Conservation (phyloP, 2,113 vertebrate genomes). For the Rhabdornis inornatus region DNA sequence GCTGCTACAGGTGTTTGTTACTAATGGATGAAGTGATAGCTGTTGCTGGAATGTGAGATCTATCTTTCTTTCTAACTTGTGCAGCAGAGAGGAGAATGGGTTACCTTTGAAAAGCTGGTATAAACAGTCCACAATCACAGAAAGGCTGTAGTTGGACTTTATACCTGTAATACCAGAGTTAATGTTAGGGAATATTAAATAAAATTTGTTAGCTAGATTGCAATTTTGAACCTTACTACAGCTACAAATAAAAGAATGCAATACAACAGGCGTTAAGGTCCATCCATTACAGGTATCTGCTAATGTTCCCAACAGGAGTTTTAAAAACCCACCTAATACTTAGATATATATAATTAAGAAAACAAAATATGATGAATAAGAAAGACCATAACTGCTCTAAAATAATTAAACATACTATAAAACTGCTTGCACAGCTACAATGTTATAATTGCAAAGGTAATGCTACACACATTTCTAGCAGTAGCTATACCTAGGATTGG, state of each 20-base stretch:
- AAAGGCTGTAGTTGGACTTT: not conserved
- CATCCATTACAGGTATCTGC: not conserved
- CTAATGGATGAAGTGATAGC: constrained; percentile 51
- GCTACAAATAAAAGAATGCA: not conserved
- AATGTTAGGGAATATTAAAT: not conserved
- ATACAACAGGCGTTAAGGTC: not conserved
- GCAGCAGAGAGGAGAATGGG: not conserved
- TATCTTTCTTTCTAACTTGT: not conserved
- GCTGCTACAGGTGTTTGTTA: constrained; percentile 65
- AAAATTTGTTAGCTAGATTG: not conserved
- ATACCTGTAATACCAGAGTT: not conserved
- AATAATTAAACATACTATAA: not conserved
- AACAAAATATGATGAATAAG: not conserved
- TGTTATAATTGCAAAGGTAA: no score
- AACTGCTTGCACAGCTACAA: not conserved
- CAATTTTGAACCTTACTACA: not conserved
- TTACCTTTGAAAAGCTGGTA: not conserved
- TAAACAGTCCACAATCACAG: not conserved
- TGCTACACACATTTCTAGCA: not conserved
- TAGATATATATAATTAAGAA: not conserved
- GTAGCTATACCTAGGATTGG: not conserved
- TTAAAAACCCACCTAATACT: not conserved
- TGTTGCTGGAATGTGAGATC: constrained; percentile 19
- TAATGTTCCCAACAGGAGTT: not conserved
- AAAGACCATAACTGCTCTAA: not conserved